Evolutionary conservation across 30 jellyfish, hydroid and myxozoan genomes (phyloP), one percentile per base, ranked within the genome.

Genomic region (Mastigias papua): DNA sequence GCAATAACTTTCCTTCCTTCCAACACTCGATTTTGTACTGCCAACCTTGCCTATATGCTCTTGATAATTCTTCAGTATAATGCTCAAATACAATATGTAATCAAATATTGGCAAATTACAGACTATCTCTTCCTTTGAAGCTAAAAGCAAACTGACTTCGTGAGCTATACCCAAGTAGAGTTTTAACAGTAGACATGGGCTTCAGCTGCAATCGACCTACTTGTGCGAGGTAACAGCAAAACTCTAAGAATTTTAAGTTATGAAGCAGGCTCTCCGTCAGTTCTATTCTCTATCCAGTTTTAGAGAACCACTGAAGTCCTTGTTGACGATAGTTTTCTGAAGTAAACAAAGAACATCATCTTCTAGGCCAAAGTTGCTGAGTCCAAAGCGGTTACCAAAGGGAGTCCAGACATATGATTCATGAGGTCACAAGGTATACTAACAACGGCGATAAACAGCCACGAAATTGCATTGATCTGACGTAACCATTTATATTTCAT

Each of bases 1-100:
- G 86, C 69, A 76, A 76, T 76, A 64, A 76, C 76, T 76, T 76
- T 49, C 71, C 50, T 51, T 57, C 13, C 15, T 51, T 76, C 86
- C 25, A 76, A 76, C 26, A 60, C 51, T 76, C 74, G 86, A 76
- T 76, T 60, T 76, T 27, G 58, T 58, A 4, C 21, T n/a, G 29
- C 70, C 70, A 58, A n/a, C 21, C 70, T 58, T 11, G 21, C 21
- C 70, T n/a, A 20, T n/a, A 11, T 58, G 70, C 70, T 58, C 70
- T 58, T 11, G 70, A n/a, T 17, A 58, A 58, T 4, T 20, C 25
- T n/a, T 28, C 21, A 4, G n/a, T n/a, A 8, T 58, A 58, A 58
- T 23, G 70, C 70, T 58, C 70, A 8, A 58, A 58, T 58, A 28
- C 26, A 58, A 11, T 11, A 58, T 11, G 70, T n/a, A 58, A 58